Base-by-base conservation (phyloP, 2,888 invertebrate genomes). In the Lumbricus terrestris region DNA sequence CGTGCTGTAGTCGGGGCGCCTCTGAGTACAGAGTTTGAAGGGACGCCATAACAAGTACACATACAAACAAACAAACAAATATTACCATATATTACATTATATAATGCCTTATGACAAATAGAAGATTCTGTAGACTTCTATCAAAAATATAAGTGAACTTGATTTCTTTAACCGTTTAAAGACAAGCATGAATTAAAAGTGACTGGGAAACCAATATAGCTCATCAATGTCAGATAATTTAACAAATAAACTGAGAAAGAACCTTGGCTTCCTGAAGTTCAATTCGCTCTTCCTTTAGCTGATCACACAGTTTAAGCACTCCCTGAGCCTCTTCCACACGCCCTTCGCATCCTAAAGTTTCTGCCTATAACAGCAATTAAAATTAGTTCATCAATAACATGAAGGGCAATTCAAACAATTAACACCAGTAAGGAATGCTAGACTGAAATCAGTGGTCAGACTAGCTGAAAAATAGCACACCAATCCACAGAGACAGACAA, bases 311-410 rank as follows among this genome's bases (percentile, higher is more conserved):
- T 94, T 98, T 97, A 97, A 99, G 98, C 38, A 99, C 96, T 88
- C 98, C 98, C 95, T 99, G 98, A 0, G 99, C 98, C 95, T 99
- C 98, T 95, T 99, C 99, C 0, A 99, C 98, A 94, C 98, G 98
- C 0, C 98, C 98, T 92, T 98, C 97, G 93, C 97, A 98, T 0
- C 99, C 99, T 20, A 98, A 97, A 94, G 97, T 97, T 94, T 99
- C 99, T 0, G 98, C 95, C 94, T 95, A 90, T 33, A 92, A 91
- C n/a, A 35, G 33, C 34, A 91, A 1, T 89, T 29, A 37, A 89
- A 89, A 69, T 16, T 20, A 37, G 33, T 8, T 29, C 88, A 34
- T 0, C 11, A n/a, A 69, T 69, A 69, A 69, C 69, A 40, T 20
- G 35, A 47, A 15, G 34, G 37, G 23, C 47, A 54, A 34, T 89